Conservation (phyloP, 2,888 invertebrate genomes). For the Dendrolimus pini region DNA sequence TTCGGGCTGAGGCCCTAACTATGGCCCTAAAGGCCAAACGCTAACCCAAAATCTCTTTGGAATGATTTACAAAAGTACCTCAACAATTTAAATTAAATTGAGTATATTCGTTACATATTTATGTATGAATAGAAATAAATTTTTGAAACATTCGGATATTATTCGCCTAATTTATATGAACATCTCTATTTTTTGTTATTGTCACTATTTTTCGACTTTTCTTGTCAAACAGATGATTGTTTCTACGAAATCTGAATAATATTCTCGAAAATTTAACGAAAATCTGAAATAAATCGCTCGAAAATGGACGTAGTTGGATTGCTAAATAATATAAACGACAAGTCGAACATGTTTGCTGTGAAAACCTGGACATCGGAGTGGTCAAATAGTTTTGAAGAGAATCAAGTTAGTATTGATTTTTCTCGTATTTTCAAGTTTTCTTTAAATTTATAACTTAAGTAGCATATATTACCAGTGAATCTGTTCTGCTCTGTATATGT, state of each 20-base stretch:
- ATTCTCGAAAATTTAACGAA: conserved; percentile 16
- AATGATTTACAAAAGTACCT: too few species aligned
- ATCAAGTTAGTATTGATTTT: conserved; percentile 59
- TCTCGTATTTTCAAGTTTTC: conserved; percentile 3
- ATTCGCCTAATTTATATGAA: too few species aligned
- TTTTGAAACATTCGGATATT: too few species aligned
- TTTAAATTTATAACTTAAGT: conserved; percentile 6
- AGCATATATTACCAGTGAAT: neutral
- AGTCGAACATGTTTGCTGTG: conserved; percentile 65
- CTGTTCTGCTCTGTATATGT: neutral
- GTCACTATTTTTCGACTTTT: too few species aligned
- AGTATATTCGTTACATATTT: too few species aligned
- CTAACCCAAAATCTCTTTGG: too few species aligned
- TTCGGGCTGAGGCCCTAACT: too few species aligned
- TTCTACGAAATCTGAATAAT: conserved; percentile 8
- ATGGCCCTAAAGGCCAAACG: too few species aligned
- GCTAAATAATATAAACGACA: conserved; percentile 62
- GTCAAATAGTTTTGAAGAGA: conserved; percentile 67
- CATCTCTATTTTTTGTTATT: too few species aligned
- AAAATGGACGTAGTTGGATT: conserved; percentile 68
- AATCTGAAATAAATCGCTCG: conserved; percentile 8
- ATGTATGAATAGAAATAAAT: too few species aligned
- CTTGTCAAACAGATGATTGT: neutral
- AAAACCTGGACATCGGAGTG: conserved; percentile 69
- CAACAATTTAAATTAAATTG: too few species aligned